These are phyloP conservation scores for Rhynchotus rufescens DNA, from an alignment of 2,797 vertebrate genomes.

Conservation along the genomic window DNA sequence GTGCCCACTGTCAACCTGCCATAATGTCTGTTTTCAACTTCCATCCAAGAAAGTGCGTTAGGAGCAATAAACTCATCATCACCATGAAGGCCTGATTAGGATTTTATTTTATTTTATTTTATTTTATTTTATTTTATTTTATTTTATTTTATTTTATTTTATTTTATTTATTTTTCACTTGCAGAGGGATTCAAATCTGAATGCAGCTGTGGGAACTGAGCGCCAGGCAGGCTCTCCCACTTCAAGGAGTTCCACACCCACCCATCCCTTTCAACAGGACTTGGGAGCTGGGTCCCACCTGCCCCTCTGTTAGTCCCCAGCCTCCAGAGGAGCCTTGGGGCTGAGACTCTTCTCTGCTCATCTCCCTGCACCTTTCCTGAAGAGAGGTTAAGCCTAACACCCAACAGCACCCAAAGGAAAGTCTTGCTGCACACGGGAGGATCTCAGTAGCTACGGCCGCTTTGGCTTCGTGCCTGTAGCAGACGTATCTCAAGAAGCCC, in stretches of 20 bases:
- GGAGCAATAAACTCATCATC: background rate
- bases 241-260: background rate
- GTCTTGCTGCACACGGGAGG: background rate
- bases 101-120: background rate
- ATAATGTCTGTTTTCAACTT: constrained; percentile 31
- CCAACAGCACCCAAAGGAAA: background rate
- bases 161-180: background rate
- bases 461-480: background rate
- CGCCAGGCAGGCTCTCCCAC: background rate
- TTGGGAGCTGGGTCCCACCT: background rate
- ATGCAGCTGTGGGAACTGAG: background rate
- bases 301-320: background rate
- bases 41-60: constrained; percentile 1
- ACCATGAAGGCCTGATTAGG: background rate
- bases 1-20: background rate
- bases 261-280: background rate
- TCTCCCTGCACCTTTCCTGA: background rate
- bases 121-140: background rate
- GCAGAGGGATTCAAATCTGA: background rate
- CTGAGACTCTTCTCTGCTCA: background rate
- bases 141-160: background rate
- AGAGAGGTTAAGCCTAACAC: background rate
- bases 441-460: background rate
- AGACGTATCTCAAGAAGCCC: background rate
- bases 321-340: background rate